These are phyloP conservation scores for Cryptus armator DNA, from an alignment of 2,888 invertebrate species.

Conservation along the genomic window DNA sequence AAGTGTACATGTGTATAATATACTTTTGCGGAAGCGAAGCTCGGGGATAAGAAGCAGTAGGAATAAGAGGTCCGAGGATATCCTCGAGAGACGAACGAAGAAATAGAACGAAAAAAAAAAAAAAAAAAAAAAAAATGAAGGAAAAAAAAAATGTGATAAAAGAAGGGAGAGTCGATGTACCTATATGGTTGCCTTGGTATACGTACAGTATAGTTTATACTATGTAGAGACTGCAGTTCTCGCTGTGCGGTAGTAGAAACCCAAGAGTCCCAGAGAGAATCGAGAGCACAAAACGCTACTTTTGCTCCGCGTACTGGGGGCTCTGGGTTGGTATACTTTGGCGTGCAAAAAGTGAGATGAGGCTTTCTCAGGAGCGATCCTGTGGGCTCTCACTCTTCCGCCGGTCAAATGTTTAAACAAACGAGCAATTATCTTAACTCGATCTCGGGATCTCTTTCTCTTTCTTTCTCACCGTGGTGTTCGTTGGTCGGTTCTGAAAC, in stretches of 20 bases:
- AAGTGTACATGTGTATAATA: conserved; percentile 45
- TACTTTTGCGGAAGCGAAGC: conserved; percentile 17
- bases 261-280: conserved; percentile 33
- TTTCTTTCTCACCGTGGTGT: conserved; percentile 67
- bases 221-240: not conserved
- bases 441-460: conserved; percentile 78
- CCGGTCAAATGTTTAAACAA: conserved; percentile 83
- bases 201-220: conserved; percentile 14
- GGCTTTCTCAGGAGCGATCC: conserved; percentile 48
- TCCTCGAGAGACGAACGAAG: conserved; percentile 60
- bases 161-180: conserved; percentile 23
- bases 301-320: conserved; percentile 4
- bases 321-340: conserved; percentile 21
- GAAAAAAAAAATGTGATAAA: conserved; percentile 64
- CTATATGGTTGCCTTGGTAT: conserved; percentile 28
- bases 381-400: conserved; percentile 32
- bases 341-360: conserved; percentile 51
- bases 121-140: conserved; percentile 48
- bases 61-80: conserved; percentile 22
- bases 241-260: not conserved
- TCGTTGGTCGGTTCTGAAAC: conserved; percentile 63
- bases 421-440: conserved; percentile 84
- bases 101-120: conserved; percentile 34
- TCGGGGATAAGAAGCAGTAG: conserved; percentile 38
- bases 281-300: conserved; percentile 47